Evolutionary conservation across 2,797 vertebrate species (phyloP).

Genomic region (Pantherophis vulpinus): DNA sequence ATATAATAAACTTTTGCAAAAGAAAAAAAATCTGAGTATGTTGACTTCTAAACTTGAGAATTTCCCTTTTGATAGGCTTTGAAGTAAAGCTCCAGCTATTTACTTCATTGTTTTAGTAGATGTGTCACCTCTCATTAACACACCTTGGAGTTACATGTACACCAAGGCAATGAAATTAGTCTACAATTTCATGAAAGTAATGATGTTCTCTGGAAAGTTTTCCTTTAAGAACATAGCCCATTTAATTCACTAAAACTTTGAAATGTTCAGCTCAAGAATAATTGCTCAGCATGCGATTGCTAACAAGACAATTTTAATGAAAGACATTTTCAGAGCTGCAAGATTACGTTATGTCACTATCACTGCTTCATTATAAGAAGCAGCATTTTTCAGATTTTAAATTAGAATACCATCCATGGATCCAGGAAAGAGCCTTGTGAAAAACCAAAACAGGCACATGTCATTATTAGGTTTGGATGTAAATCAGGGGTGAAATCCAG

Average conservation of each 20-base stretch:
- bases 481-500: background rate
- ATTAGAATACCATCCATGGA: conserved; percentile 54
- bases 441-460: background rate
- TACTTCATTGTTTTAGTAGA: conserved; percentile 39
- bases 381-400: conserved; percentile 55
- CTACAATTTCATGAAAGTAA: conserved; percentile 59
- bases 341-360: conserved; percentile 53
- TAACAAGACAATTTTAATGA: conserved; percentile 74
- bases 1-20: background rate
- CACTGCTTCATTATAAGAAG: conserved; percentile 60
- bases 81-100: conserved; percentile 3
- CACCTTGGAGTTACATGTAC: conserved; percentile 21
- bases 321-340: conserved; percentile 70
- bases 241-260: conserved; percentile 73
- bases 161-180: conserved; percentile 29
- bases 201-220: conserved; percentile 62
- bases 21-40: background rate
- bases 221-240: conserved; percentile 64
- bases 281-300: conserved; percentile 70
- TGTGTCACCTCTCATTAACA: conserved; percentile 34
- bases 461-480: background rate
- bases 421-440: conserved; percentile 41
- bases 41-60: background rate
- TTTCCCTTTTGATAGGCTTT: background rate
- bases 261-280: conserved; percentile 72